Evolutionary conservation across 2,888 invertebrate species (phyloP).

Genomic region (Sabatieria punctata): DNA sequence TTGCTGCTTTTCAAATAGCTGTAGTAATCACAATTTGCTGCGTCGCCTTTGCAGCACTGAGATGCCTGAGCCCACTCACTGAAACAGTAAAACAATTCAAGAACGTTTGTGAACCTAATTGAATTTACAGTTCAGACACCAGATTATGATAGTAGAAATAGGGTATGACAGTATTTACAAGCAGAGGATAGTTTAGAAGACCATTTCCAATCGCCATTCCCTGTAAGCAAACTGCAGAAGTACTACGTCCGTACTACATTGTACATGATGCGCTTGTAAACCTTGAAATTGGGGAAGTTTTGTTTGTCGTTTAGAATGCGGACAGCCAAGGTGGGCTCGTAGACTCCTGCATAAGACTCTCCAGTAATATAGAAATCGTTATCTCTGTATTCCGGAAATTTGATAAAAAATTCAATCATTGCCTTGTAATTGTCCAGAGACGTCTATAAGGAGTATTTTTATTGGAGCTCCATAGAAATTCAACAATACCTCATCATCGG

Average conservation of each 20-base stretch:
- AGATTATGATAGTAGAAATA: not conserved
- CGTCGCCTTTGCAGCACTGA: not conserved
- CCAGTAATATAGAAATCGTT: constrained; percentile 34
- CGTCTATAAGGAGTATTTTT: constrained; percentile 11
- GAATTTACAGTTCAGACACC: not conserved
- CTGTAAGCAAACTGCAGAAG: no score
- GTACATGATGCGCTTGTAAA: no score
- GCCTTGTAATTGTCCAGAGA: constrained; percentile 33
- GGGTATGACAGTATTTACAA: not conserved
- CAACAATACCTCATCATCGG: constrained; percentile 19
- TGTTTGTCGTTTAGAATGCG: constrained; percentile 17
- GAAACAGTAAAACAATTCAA: no score
- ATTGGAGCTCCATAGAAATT: not conserved
- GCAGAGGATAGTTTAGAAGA: not conserved
- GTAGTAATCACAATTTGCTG: not conserved
- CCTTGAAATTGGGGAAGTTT: not conserved
- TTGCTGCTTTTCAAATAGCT: no score
- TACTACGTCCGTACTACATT: no score
- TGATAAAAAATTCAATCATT: constrained; percentile 32
- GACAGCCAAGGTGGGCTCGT: constrained; percentile 31
- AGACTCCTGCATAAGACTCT: constrained; percentile 34
- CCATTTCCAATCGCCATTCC: constrained; percentile 10
- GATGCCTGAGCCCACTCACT: no score
- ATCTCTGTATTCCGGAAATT: constrained; percentile 31
- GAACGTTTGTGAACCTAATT: no score